These are phyloP conservation scores for Orchestes rusci DNA, from an alignment of 2,888 invertebrate genomes.

Conservation along the genomic window DNA sequence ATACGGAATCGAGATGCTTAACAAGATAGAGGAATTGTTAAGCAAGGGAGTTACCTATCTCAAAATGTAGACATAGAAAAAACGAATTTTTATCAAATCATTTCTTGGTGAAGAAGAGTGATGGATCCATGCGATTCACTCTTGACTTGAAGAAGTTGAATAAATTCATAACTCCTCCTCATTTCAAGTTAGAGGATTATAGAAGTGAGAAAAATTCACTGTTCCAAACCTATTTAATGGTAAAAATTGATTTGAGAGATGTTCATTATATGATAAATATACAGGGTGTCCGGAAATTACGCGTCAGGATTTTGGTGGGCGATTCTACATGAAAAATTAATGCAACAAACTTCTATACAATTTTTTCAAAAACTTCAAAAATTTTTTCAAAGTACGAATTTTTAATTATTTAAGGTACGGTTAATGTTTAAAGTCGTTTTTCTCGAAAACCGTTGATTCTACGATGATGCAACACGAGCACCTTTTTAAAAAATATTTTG, in stretches of 20 bases:
- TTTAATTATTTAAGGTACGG: too few species aligned
- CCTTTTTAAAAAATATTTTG: too few species aligned
- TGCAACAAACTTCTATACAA: too few species aligned
- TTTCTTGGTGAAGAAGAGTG: background rate
- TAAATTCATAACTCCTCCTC: slow-evolving; percentile 1
- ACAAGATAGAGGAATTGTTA: background rate
- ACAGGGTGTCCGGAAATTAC: too few species aligned
- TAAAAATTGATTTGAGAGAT: slow-evolving; percentile 17
- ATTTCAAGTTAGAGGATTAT: slow-evolving; percentile 5
- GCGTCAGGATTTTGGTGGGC: too few species aligned
- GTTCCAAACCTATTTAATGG: slow-evolving; percentile 1
- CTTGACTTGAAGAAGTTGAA: background rate
- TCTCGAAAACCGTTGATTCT: too few species aligned
- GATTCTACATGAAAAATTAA: too few species aligned
- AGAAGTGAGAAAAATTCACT: background rate
- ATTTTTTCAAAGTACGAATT: too few species aligned
- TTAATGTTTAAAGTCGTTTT: too few species aligned
- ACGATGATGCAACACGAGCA: too few species aligned
- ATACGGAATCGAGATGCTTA: background rate
- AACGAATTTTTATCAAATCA: slow-evolving; percentile 1
- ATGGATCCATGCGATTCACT: background rate
- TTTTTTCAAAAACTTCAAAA: too few species aligned
- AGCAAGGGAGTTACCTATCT: background rate
- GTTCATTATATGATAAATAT: slow-evolving; percentile 26
- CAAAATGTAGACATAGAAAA: slow-evolving; percentile 1